Evolutionary conservation across 2,113 vertebrate species (phyloP).

Genomic region (Nesospiza acunhae): DNA sequence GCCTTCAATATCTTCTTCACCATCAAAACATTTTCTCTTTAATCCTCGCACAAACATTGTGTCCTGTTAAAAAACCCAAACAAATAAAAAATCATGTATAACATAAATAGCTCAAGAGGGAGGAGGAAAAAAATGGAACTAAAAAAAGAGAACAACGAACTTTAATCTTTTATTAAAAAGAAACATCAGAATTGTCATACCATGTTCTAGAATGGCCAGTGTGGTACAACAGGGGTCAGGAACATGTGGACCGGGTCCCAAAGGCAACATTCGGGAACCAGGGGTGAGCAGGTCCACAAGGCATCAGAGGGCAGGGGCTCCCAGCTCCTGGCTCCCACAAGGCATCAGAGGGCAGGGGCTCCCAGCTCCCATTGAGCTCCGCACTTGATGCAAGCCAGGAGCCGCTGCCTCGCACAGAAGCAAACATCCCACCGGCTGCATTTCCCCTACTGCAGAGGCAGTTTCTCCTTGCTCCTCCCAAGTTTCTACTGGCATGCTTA

Average conservation of each 20-base stretch:
- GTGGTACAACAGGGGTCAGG: constrained; percentile 45
- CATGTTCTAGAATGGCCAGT: constrained; percentile 29
- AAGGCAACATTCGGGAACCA: constrained; percentile 14
- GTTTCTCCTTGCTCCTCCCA: constrained; percentile 5
- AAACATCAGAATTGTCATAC: constrained; percentile 55
- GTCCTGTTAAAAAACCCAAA: constrained; percentile 66
- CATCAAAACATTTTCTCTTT: constrained; percentile 88
- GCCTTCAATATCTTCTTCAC: constrained; percentile 78
- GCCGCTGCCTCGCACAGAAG: constrained; percentile 2
- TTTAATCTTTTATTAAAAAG: neutral
- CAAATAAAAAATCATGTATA: neutral
- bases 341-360: too few species aligned
- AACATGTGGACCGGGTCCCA: neutral
- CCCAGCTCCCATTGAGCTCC: neutral
- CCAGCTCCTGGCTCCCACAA: neutral
- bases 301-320: too few species aligned
- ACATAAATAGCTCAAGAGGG: neutral
- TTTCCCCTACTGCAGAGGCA: constrained; percentile 35
- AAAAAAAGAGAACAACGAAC: neutral
- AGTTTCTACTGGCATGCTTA: constrained; percentile 49
- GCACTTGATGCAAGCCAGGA: constrained; percentile 3
- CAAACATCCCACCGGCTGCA: neutral
- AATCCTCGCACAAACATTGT: constrained; percentile 91
- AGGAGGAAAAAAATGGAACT: neutral
- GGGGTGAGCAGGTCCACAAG: constrained; percentile 40